A percentile compares a stretch with the other conserved stretches of the same genome.
These are phyloP conservation scores for Ephialtes manifestator DNA, from an alignment of 2,888 invertebrate genomes.

Conservation along the genomic window DNA sequence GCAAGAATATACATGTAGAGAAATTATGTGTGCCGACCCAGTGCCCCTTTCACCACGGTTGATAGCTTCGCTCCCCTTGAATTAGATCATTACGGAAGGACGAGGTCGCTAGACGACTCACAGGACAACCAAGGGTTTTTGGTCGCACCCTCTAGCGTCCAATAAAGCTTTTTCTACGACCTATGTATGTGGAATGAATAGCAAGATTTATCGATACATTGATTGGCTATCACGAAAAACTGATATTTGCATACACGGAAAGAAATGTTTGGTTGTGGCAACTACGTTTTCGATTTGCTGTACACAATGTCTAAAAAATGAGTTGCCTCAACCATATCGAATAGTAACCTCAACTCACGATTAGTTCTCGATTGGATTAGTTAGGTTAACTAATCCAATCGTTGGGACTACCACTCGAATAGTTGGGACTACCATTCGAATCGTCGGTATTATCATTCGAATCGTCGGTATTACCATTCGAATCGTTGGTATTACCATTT, in stretches of 20 bases:
- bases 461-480: too few relatives aligned
- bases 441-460: too few relatives aligned
- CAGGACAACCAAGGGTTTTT: background rate
- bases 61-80: constrained; percentile 25
- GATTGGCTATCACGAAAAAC: background rate
- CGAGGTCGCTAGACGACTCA: constrained; percentile 15
- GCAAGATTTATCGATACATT: background rate
- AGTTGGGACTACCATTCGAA: too few relatives aligned
- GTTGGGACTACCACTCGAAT: too few relatives aligned
- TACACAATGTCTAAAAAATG: too few relatives aligned
- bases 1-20: background rate
- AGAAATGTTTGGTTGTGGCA: too few relatives aligned
- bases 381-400: too few relatives aligned
- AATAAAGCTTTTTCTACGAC: constrained; percentile 17
- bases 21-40: constrained; percentile 37
- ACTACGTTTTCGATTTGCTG: too few relatives aligned
- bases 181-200: background rate
- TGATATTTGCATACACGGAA: background rate
- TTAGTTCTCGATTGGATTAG: too few relatives aligned
- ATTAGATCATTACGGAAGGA: constrained; percentile 33
- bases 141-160: constrained; percentile 14
- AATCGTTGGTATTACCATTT: too few relatives aligned
- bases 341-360: too few relatives aligned
- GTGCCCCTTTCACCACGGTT: constrained; percentile 19
- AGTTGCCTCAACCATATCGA: too few relatives aligned